phyloP scores from a whole-genome alignment of 1,140 invertebrate species.

The Chelonus insularis region DNA sequence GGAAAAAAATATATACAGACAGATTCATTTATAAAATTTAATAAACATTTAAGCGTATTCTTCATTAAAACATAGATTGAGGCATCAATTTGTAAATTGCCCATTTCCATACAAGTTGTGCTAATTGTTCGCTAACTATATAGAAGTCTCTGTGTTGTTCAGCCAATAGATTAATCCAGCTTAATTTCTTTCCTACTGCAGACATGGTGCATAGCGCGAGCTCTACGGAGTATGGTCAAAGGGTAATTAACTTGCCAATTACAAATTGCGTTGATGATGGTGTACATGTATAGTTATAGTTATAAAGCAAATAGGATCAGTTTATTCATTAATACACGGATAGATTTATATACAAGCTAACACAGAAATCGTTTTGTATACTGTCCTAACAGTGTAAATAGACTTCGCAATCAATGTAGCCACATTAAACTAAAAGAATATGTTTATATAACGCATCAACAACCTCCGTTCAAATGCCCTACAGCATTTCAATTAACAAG shows the following conservation, averaged over 20 bases:
- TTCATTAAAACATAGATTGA: neutral
- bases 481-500: conserved; percentile 42
- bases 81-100: neutral
- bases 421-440: neutral
- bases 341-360: neutral
- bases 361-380: too few relatives aligned
- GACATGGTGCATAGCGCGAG: neutral
- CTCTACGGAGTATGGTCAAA: conserved; percentile 13
- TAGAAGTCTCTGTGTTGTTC: neutral
- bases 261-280: conserved; percentile 14
- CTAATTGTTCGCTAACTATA: neutral
- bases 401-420: too few relatives aligned
- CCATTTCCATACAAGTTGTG: neutral
- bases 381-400: too few relatives aligned
- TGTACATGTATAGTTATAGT: neutral
- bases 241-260: conserved; percentile 18
- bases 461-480: conserved; percentile 7
- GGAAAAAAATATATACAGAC: too few relatives aligned
- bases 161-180: neutral
- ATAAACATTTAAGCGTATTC: too few relatives aligned
- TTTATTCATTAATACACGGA: too few relatives aligned
- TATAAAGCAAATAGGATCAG: too few relatives aligned
- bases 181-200: neutral
- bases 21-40: too few relatives aligned
- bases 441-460: neutral